Percentiles rank a stretch among this genome's conserved stretches.
These are phyloP conservation scores for Scaptomyza hsui DNA, from an alignment of 1,140 invertebrate species.

Conservation along the genomic window DNA sequence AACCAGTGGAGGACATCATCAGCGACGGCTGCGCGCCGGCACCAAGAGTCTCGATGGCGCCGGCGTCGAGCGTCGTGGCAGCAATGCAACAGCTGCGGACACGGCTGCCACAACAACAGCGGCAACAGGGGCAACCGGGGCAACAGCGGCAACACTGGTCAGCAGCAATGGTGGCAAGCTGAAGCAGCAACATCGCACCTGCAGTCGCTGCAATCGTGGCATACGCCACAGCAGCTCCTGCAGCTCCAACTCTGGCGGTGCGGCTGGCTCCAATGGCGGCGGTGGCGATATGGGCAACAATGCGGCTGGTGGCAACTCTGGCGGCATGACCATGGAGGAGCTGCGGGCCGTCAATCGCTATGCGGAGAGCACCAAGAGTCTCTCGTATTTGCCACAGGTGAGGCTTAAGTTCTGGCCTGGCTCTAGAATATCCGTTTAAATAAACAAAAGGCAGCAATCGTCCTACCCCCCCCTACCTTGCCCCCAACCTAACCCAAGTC, in stretches of 20 bases:
- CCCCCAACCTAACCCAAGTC: slow-evolving; percentile 9
- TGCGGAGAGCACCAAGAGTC: slow-evolving; percentile 95
- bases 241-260: slow-evolving; percentile 87
- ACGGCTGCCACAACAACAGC: slow-evolving; percentile 8
- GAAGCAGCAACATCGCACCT: slow-evolving; percentile 65
- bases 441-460: slow-evolving; percentile 24
- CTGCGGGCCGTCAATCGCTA: slow-evolving; percentile 93
- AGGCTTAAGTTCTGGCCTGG: slow-evolving; percentile 84
- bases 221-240: slow-evolving; percentile 85
- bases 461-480: background rate
- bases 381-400: slow-evolving; percentile 95
- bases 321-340: slow-evolving; percentile 92
- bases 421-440: slow-evolving; percentile 81
- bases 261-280: slow-evolving; percentile 88
- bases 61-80: slow-evolving; percentile 47
- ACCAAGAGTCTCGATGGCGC: slow-evolving; percentile 74
- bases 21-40: slow-evolving; percentile 69
- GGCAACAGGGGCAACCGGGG: slow-evolving; percentile 18
- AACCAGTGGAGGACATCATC: slow-evolving; percentile 65
- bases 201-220: slow-evolving; percentile 79
- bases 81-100: slow-evolving; percentile 17
- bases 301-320: slow-evolving; percentile 63
- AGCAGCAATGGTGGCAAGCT: slow-evolving; percentile 35
- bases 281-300: slow-evolving; percentile 53
- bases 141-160: slow-evolving; percentile 30